Base-by-base conservation (phyloP, 2,888 invertebrate species). In the Pyrocoelia pectoralis region DNA sequence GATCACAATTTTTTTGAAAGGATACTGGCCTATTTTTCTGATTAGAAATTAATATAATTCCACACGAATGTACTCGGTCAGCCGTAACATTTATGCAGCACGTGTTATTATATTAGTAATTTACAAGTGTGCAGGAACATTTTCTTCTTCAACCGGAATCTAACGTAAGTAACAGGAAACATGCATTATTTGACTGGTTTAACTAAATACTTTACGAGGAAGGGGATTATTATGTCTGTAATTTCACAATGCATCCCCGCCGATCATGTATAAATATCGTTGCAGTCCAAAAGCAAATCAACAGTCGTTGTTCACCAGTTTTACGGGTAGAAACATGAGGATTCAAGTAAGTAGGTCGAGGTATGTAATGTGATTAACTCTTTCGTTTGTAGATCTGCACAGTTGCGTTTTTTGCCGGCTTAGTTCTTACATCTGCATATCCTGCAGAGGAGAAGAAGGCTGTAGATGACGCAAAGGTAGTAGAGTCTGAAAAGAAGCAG, bases 361-460 rank as follows among this genome's bases (percentile, higher is more conserved):
- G 15, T 14, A 15, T 49, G 19, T 17, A 24, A 29, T 18, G 2
- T 53, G 18, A n/a, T 52, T 33, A 19, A n/a, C 49, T 13, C 52
- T 48, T 33, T 33, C 9, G n/a, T 33, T 68, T 72, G 14, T 74
- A 84, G 83, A 71, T 74, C 56, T 67, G 80, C 56, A 65, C 79
- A 24, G 57, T 79, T 15, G 66, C 81, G 54, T 76, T 80, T 73
- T 72, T 80, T 38, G 76, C 77, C 68, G 78, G 80, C 63, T 71
- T 81, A 70, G 79, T 77, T 60, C 66, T 81, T 43, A 79, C 77
- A 43, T 76, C 77, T 61, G 78, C 77, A 33, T 67, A 70, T 40
- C 72, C 74, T 51, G 67, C 67, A 38, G 66, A 68, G 46, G 74
- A 73, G 61, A 72, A 74, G 66, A 77, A 78, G 69, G 62, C 73